Percentiles rank a stretch among this genome's conserved stretches.
These are phyloP conservation scores for Silurus lanzhouensis DNA, from an alignment of 2,797 vertebrate genomes.

Conservation along the genomic window DNA sequence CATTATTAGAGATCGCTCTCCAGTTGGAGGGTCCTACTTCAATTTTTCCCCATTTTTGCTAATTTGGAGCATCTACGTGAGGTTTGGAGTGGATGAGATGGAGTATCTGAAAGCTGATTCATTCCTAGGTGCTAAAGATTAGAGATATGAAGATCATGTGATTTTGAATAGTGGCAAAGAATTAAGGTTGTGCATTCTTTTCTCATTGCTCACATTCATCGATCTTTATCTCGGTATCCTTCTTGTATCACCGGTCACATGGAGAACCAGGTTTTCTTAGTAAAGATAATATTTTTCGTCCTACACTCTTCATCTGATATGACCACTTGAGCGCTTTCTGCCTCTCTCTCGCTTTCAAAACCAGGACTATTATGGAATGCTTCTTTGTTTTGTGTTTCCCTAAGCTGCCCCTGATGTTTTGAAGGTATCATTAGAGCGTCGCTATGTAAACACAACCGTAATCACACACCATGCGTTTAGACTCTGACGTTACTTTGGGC, in stretches of 20 bases:
- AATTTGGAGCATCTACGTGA: neutral
- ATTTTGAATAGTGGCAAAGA: neutral
- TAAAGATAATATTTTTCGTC: neutral
- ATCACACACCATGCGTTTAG: conserved; percentile 13
- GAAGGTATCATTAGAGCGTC: neutral
- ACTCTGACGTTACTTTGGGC: neutral
- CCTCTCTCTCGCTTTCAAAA: neutral
- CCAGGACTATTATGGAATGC: neutral
- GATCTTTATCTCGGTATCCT: neutral
- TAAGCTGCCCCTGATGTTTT: neutral
- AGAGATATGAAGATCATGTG: neutral
- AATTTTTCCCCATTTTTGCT: neutral
- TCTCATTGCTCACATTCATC: neutral
- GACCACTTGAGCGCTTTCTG: neutral
- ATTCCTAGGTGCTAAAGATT: neutral
- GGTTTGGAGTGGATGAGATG: neutral
- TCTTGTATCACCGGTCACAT: neutral
- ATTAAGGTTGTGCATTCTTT: neutral
- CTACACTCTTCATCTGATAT: neutral
- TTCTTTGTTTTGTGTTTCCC: neutral
- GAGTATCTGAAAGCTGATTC: neutral
- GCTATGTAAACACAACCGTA: conserved; percentile 25
- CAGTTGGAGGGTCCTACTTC: neutral
- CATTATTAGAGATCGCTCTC: neutral
- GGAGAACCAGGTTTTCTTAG: conserved; percentile 38